Evolutionary conservation across 2,113 vertebrate genomes (phyloP).

Genomic region (Sapajus apella): DNA sequence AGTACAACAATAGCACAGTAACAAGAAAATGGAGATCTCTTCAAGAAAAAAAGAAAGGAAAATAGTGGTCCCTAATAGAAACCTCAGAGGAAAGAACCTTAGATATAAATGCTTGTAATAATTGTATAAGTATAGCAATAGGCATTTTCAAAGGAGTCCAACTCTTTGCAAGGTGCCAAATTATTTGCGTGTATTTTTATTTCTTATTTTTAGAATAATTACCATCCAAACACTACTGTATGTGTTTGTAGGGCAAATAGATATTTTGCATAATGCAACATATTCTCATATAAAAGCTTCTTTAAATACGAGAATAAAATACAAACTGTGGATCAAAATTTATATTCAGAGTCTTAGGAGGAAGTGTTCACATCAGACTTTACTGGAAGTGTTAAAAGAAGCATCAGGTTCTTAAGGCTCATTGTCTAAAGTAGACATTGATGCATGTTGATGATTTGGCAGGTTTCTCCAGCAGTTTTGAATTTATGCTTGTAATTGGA

Average conservation of each 20-base stretch:
- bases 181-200: constrained; percentile 72
- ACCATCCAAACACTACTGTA: background rate
- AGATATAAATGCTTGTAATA: constrained; percentile 70
- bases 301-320: constrained; percentile 42
- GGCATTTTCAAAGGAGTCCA: constrained; percentile 75
- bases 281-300: background rate
- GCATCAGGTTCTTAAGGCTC: background rate
- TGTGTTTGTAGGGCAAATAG: background rate
- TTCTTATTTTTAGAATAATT: constrained; percentile 33
- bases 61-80: constrained; percentile 70
- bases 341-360: background rate
- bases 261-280: background rate
- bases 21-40: background rate
- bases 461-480: background rate
- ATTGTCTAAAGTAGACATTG: background rate
- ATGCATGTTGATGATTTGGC: background rate
- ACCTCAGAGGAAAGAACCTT: constrained; percentile 73
- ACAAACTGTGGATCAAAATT: background rate
- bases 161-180: constrained; percentile 61
- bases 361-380: background rate
- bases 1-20: background rate
- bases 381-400: background rate
- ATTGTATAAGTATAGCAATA: constrained; percentile 77
- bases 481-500: background rate
- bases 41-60: constrained; percentile 29